Evolutionary conservation across 2,888 invertebrate genomes (phyloP), one percentile per base, ranked within the genome.

Genomic region (Drymonia ruficornis): DNA sequence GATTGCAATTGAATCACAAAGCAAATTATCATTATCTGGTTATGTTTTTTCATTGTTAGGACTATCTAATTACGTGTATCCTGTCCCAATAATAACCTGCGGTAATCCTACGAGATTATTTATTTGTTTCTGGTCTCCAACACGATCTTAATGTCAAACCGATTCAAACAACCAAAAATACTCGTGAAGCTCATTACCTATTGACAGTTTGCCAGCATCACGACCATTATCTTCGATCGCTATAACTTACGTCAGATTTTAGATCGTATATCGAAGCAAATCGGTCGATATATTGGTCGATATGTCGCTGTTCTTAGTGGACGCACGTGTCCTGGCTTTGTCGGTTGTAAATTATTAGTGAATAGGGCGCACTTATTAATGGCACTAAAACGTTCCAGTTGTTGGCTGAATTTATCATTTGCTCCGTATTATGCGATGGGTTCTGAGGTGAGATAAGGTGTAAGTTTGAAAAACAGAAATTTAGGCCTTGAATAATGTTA

Each of bases 241-340:
- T 12, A 44, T 23, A 44, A 44, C 12, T 19, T 44, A 23, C 16
- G 15, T 18, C 44, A 18, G 7, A 3, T 67, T 62, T 61, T 61
- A 34, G 55, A 23, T 67, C 59, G 54, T 67, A 65, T 62, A 61
- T 65, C 56, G 67, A 70, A 67, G 59, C 49, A 51, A 59, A 57
- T 57, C 49, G 31, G 31, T 15, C 18, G 12, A 65, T 64, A 70
- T 71, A 76, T 75, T 59, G 65, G 70, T 73, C 72, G 74, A 74
- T 76, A 62, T 69, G 68, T 67, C 63, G 64, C 59, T 52, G 61
- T 71, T 63, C 60, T 67, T 65, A 63, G 64, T 53, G 59, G 58
- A 65, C 62, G 53, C 61, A 56, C n/a, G 64, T 61, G 63, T 70
- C 73, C 77, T 78, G 78, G 78, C 78, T 73, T 69, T 74, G 64